Conservation (phyloP, 2,113 vertebrate genomes). For the Sakesphorus luctuosus region DNA sequence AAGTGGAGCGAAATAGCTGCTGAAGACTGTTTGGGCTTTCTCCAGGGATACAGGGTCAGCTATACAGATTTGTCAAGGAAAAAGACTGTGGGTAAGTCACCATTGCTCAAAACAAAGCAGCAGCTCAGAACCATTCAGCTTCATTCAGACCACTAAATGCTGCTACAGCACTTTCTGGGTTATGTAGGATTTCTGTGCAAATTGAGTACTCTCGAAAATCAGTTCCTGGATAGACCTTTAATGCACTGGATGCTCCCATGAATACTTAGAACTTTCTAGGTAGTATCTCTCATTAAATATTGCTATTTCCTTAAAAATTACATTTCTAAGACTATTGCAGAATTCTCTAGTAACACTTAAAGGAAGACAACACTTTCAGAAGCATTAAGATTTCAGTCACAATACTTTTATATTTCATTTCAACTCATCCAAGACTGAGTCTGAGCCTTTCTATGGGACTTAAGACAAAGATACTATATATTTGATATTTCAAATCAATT, state of each 20-base stretch:
- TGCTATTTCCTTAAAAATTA: background rate
- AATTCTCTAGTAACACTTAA: background rate
- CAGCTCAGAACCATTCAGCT: background rate
- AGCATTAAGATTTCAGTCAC: background rate
- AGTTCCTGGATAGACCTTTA: background rate
- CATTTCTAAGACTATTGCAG: background rate
- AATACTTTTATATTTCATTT: background rate
- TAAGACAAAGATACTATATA: background rate
- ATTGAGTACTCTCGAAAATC: background rate
- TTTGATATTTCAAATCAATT: background rate
- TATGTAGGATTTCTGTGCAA: background rate
- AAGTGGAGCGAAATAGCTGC: conserved; percentile 77
- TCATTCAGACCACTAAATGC: background rate
- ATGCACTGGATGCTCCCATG: background rate
- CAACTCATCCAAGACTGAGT: background rate
- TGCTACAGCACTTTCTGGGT: background rate
- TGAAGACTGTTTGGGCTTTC: conserved; percentile 79
- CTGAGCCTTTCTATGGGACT: background rate
- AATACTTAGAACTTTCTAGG: background rate
- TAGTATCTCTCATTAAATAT: background rate
- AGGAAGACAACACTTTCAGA: background rate
- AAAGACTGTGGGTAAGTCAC: conserved; percentile 31
- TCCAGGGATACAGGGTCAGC: conserved; percentile 79
- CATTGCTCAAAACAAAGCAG: background rate
- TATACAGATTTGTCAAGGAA: conserved; percentile 46